Percentiles rank a stretch among this genome's conserved stretches.
Evolutionary conservation across 2,888 invertebrate species (phyloP).

Genomic region (Hirtodrosophila histrioides): DNA sequence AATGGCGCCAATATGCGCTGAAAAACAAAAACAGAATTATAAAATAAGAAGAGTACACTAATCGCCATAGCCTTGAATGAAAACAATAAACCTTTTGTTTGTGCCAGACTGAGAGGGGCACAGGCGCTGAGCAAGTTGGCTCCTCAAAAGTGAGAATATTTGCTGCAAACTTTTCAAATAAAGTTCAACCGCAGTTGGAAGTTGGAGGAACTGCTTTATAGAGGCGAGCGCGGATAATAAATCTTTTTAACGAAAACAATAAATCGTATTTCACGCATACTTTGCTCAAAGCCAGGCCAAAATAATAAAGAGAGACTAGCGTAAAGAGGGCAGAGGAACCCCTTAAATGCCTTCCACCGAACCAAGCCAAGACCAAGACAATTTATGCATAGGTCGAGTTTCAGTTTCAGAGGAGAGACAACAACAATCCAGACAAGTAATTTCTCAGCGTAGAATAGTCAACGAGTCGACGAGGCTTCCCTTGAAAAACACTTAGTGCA

Average conservation of each 20-base stretch:
- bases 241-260: conserved; percentile 78
- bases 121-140: conserved; percentile 4
- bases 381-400: conserved; percentile 70
- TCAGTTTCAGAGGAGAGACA: conserved; percentile 39
- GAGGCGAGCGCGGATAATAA: conserved; percentile 61
- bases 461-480: conserved; percentile 56
- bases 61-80: conserved; percentile 8
- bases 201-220: conserved; percentile 16
- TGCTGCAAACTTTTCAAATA: conserved; percentile 70
- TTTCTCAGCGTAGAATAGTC: conserved; percentile 64
- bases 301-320: conserved; percentile 49
- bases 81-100: conserved; percentile 29
- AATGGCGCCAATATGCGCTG: conserved; percentile 3
- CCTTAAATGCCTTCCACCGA: conserved; percentile 41
- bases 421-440: conserved; percentile 48
- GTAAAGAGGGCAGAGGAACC: conserved; percentile 39
- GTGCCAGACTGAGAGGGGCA: conserved; percentile 9
- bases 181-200: conserved; percentile 55
- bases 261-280: conserved; percentile 77
- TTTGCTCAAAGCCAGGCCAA: conserved; percentile 60
- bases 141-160: conserved; percentile 39
- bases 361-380: conserved; percentile 46
- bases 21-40: conserved; percentile 6
- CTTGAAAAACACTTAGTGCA: conserved; percentile 71
- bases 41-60: conserved; percentile 15